Evolutionary conservation across 2,113 vertebrate genomes (phyloP), one percentile per base, ranked within the genome.

Genomic region (Petrocephalus zakoni): DNA sequence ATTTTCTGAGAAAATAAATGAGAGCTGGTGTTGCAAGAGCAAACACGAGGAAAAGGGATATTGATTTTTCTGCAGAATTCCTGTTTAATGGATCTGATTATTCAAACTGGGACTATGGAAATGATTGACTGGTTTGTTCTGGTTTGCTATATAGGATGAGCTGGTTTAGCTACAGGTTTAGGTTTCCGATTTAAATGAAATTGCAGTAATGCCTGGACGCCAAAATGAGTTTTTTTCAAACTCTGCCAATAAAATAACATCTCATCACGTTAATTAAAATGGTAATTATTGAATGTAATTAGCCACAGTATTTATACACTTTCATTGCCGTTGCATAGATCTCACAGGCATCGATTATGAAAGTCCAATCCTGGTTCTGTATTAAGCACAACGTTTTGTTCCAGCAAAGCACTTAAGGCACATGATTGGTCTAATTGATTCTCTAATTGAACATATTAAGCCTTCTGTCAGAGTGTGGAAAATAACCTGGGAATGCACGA

Each of bases 391-490:
- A 5, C 5, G 37, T 49, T 11, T 83, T 83, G 19, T 49, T 49
- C 46, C 46, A 83, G 9, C 81, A 21, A 83, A 83, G 81, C 81
- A 83, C 81, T 49, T 83, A 11, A 81, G 21, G 46, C 37, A 42
- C 81, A 46, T 83, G 81, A 49, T 42, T 83, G 81, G 46, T 47
- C 37, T 83, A 83, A 83, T 49, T 83, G 37, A 47, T 83, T 83
- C 46, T 49, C 47, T 49, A 83, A 83, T 83, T 46, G 37, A 83
- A 83, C 81, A 83, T n/a, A 83, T 46, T 49, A 47, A 46, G 81
- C 81, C 81, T 83, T 47, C 22, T n/a, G 21, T 83, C 42, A 47
- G 37, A n/a, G 21, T 78, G 3, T 25, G 22, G 29, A 37, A 64
- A 25, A 25, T n/a, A 37, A 25, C 72, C 13, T 15, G 11, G n/a